Percentiles rank a stretch among this genome's conserved stretches.
These are phyloP conservation scores for Sycobia sp. DNA, from an alignment of 1,140 invertebrate genomes.

Conservation along the genomic window DNA sequence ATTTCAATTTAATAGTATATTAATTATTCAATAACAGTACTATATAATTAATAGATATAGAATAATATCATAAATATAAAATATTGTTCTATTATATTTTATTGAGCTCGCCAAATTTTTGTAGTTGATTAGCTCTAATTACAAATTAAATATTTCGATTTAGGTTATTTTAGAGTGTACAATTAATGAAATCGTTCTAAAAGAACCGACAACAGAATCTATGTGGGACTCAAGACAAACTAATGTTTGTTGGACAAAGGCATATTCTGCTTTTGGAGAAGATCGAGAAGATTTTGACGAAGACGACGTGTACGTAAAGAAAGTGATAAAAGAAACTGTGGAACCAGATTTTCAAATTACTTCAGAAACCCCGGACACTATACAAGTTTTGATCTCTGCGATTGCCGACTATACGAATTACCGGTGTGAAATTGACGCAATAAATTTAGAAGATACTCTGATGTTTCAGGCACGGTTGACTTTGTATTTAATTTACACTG, in stretches of 20 bases:
- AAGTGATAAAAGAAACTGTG: conserved; percentile 30
- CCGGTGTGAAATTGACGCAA: conserved; percentile 38
- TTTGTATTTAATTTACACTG: too few relatives aligned
- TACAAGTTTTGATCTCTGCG: conserved; percentile 42
- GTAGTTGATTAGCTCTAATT: too few relatives aligned
- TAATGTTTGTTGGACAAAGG: conserved; percentile 38
- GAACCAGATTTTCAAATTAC: conserved; percentile 43
- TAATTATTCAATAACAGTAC: too few relatives aligned
- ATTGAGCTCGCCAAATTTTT: too few relatives aligned
- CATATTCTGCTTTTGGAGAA: neutral
- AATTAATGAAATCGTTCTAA: conserved; percentile 36
- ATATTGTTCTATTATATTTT: too few relatives aligned
- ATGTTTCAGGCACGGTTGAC: conserved; percentile 52
- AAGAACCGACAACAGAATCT: neutral
- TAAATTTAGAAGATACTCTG: conserved; percentile 48
- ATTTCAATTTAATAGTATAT: too few relatives aligned
- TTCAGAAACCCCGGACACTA: conserved; percentile 28
- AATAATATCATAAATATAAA: neutral
- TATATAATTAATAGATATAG: neutral
- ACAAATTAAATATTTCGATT: neutral
- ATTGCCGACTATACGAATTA: conserved; percentile 43
- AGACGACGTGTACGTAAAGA: conserved; percentile 28
- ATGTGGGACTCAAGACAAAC: conserved; percentile 48
- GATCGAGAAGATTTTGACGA: neutral
- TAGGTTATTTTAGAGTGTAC: conserved; percentile 42